These are phyloP conservation scores for Hoplostethus atlanticus DNA, from an alignment of 2,797 vertebrate genomes.

Conservation along the genomic window DNA sequence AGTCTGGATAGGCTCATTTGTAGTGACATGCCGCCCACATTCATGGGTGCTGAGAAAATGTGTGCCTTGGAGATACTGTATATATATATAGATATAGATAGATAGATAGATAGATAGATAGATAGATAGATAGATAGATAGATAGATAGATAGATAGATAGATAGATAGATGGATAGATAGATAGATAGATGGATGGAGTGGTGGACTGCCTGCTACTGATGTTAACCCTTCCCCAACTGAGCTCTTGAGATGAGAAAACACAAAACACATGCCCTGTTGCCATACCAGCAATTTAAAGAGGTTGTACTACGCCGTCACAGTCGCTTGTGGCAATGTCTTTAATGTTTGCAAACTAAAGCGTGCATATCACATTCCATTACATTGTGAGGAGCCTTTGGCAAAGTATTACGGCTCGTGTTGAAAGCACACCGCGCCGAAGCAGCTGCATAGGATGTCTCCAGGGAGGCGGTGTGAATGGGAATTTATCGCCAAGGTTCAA, in stretches of 20 bases:
- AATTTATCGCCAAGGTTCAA: conserved; percentile 44
- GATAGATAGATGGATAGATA: no score
- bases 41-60: conserved; percentile 3
- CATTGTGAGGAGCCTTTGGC: background rate
- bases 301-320: background rate
- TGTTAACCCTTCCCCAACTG: background rate
- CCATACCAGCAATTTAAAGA: background rate
- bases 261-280: background rate
- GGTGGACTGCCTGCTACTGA: no score
- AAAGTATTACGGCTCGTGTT: conserved; percentile 14
- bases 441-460: conserved; percentile 2
- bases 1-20: conserved; percentile 11
- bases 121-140: no score
- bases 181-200: no score
- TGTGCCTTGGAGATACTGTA: background rate
- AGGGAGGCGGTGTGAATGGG: conserved; percentile 22
- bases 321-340: conserved; percentile 6
- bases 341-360: conserved; percentile 5
- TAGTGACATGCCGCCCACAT: background rate
- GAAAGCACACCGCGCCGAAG: conserved; percentile 14
- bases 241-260: background rate
- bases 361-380: background rate
- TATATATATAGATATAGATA: background rate
- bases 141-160: background rate
- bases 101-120: no score